Evolutionary conservation across 2,888 invertebrate species (phyloP).

Genomic region (Apodemia mormo): DNA sequence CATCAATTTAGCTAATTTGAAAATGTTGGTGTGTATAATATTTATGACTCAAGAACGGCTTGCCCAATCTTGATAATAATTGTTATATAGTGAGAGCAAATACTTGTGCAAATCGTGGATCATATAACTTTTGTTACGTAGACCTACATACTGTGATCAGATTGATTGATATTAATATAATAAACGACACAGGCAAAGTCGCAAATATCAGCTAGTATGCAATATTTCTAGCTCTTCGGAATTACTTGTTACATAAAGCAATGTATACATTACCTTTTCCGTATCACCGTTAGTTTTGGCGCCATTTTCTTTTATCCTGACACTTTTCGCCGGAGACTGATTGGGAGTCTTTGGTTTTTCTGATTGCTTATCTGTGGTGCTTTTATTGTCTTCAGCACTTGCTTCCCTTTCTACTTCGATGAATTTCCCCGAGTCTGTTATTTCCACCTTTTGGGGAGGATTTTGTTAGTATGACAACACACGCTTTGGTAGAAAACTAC

Average conservation of each 20-base stretch:
- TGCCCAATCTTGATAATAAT: no score
- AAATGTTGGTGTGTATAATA: no score
- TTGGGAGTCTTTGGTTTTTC: constrained; percentile 53
- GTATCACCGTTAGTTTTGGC: constrained; percentile 58
- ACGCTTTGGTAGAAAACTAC: constrained; percentile 40
- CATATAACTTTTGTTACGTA: no score
- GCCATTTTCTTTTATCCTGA: constrained; percentile 73
- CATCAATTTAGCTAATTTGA: no score
- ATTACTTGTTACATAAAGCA: neutral
- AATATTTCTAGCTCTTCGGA: no score
- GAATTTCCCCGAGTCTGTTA: constrained; percentile 77
- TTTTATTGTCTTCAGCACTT: constrained; percentile 41
- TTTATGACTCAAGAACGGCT: no score
- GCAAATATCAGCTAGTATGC: no score
- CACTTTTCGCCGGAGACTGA: constrained; percentile 69
- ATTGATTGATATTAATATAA: no score
- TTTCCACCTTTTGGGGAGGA: constrained; percentile 71
- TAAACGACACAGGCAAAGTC: no score
- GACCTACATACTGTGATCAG: no score
- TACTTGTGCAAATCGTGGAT: no score
- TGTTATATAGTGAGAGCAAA: no score
- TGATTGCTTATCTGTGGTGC: constrained; percentile 32
- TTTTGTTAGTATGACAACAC: constrained; percentile 69
- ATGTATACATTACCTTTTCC: constrained; percentile 43
- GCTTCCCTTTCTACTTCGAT: constrained; percentile 72